Conservation (phyloP, 2,888 invertebrate genomes). For the Zhuqinia jingwanae region DNA sequence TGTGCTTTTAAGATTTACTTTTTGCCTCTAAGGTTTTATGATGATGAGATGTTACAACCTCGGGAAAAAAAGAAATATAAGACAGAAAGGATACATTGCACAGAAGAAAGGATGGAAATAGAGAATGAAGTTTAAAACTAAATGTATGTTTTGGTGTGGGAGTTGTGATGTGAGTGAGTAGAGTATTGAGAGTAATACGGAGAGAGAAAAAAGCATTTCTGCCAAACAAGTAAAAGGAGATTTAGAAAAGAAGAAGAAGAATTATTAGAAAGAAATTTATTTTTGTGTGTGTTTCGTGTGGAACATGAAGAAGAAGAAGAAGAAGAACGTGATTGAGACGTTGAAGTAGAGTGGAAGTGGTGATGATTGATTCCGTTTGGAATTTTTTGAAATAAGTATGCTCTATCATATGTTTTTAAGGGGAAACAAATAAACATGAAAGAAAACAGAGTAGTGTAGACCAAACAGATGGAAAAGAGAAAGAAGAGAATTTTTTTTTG, state of each 20-base stretch:
- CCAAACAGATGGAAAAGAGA: too few relatives aligned
- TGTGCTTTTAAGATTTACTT: conserved; percentile 36
- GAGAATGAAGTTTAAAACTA: neutral
- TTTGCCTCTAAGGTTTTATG: conserved; percentile 9
- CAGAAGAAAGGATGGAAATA: neutral
- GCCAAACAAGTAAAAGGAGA: too few relatives aligned
- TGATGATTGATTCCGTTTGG: conserved; percentile 70
- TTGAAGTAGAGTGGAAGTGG: neutral
- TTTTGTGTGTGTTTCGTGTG: too few relatives aligned
- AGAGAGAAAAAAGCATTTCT: too few relatives aligned
- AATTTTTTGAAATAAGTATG: neutral
- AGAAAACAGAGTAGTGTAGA: neutral
- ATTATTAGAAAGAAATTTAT: too few relatives aligned
- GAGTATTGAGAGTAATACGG: too few relatives aligned
- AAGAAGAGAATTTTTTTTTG: too few relatives aligned
- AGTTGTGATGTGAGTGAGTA: too few relatives aligned
- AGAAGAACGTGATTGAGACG: conserved; percentile 8
- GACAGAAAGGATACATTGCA: conserved; percentile 36
- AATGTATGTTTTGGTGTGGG: neutral
- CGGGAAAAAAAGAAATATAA: conserved; percentile 29
- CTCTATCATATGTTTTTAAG: too few relatives aligned
- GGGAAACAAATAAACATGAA: neutral
- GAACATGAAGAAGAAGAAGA: too few relatives aligned
- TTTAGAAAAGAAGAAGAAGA: too few relatives aligned
- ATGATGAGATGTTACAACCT: conserved; percentile 34